A percentile compares a stretch with the other conserved stretches of the same genome.
These are phyloP conservation scores for Xestia c-nigrum DNA, from an alignment of 2,888 invertebrate genomes.

Conservation along the genomic window DNA sequence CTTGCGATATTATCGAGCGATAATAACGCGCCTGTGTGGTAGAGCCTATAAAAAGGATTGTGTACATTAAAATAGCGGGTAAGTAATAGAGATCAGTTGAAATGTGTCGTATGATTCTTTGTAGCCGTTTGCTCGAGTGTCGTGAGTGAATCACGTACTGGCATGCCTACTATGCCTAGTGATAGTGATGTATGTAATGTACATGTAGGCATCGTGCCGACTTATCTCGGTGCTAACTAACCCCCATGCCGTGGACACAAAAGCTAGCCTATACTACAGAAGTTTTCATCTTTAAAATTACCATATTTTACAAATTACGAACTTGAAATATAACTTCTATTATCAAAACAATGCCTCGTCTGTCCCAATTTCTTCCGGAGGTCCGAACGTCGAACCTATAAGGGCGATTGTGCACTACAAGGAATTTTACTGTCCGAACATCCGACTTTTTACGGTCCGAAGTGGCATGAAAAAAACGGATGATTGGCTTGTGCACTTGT, in stretches of 20 bases:
- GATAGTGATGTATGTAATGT: neutral
- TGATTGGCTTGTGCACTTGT: too few species aligned
- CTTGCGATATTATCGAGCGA: too few species aligned
- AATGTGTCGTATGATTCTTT: slow-evolving; percentile 31
- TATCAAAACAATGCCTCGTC: neutral
- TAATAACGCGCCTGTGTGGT: too few species aligned
- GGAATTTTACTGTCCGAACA: too few species aligned
- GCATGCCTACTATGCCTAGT: slow-evolving; percentile 7
- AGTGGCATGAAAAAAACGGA: too few species aligned
- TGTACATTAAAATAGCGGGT: slow-evolving; percentile 12
- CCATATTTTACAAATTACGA: neutral
- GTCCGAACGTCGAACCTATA: too few species aligned
- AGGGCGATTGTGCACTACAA: too few species aligned
- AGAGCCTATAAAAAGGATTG: neutral
- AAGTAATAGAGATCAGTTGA: slow-evolving; percentile 18
- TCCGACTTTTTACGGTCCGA: too few species aligned
- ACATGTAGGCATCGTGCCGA: neutral
- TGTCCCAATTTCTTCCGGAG: neutral
- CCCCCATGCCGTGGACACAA: slow-evolving; percentile 18
- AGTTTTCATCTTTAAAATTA: neutral
- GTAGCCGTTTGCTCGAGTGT: slow-evolving; percentile 4
- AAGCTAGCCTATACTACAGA: neutral
- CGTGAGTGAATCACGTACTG: slow-evolving; percentile 33
- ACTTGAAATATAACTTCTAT: neutral
- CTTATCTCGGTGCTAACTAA: slow-evolving; percentile 30